Conservation (phyloP, 2,797 vertebrate species). For the Adrianichthys oophorus region DNA sequence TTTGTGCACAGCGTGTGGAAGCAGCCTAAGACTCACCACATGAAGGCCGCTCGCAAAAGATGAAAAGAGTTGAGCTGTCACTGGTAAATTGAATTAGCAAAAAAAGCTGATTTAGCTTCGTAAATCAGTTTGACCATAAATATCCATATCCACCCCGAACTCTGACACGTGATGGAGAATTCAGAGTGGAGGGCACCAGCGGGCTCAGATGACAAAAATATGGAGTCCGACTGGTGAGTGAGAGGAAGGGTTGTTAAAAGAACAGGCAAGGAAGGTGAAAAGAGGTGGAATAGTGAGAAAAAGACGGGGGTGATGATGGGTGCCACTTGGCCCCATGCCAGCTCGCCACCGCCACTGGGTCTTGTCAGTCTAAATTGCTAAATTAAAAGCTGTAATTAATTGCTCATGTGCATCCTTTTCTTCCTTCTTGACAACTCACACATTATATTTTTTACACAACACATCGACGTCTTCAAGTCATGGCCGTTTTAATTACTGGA, state of each 20-base stretch:
- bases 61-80: constrained; percentile 45
- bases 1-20: constrained; percentile 29
- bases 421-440: constrained; percentile 79
- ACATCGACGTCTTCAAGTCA: constrained; percentile 90
- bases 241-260: constrained; percentile 48
- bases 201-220: constrained; percentile 29
- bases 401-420: constrained; percentile 85
- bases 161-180: neutral
- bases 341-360: constrained; percentile 69
- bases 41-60: constrained; percentile 37
- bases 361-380: constrained; percentile 77
- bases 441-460: constrained; percentile 86
- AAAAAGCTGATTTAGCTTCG: constrained; percentile 69
- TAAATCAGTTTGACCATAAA: constrained; percentile 72
- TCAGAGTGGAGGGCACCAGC: too few species aligned
- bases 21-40: constrained; percentile 57
- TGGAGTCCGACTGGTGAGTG: constrained; percentile 21
- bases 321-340: constrained; percentile 72
- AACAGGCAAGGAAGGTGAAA: constrained; percentile 29
- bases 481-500: constrained; percentile 90
- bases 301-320: constrained; percentile 58
- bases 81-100: constrained; percentile 68
- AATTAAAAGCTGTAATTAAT: constrained; percentile 94
- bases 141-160: constrained; percentile 49
- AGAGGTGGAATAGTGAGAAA: constrained; percentile 29